Evolutionary conservation across 2,113 vertebrate species (phyloP), one percentile per base, ranked within the genome.

Genomic region (Cisticola juncidis): DNA sequence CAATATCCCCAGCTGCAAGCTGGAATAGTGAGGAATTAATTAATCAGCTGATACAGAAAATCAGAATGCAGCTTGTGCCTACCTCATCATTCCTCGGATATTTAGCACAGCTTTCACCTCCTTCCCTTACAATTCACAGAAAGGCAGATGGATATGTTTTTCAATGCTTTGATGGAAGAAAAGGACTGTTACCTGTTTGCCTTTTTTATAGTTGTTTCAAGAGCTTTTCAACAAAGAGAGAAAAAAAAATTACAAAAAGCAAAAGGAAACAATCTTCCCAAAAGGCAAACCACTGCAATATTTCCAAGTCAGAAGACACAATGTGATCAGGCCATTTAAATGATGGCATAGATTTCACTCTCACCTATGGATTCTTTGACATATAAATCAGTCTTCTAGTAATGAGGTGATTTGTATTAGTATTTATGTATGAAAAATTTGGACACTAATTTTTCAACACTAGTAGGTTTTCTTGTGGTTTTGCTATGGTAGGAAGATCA

Each of bases 21-120:
- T 83, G 57, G 79, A 81, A 95, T 23, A 81, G 18, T 56, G 88
- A 95, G 93, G 88, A 58, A 91, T 61, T 62, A 62, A 50, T 48
- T 68, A 69, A 77, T 50, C 62, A 86, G 74, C 64, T 60, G 66
- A 68, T 90, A 91, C 16, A 56, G 79, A 88, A 94, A 90, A 53
- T 65, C 40, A 65, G n/a, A 64, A 56, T 13, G 24, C 48, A 64
- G 62, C 64, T 92, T 53, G 31, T 38, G 88, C 69, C 83, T 74
- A 44, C 62, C 93, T 88, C 74, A 53, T 88, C 60, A 64, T 94
- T 96, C 94, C 68, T 96, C 40, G 86, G 69, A 94, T 96, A 62
- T 21, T 95, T 91, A 91, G 81, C 74, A 91, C 96, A 78, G 61
- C 66, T 94, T 92, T 92, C 58, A 69, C 51, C 86, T 83, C 57